A percentile compares a stretch with the other conserved stretches of the same genome.
phyloP scores from a whole-genome alignment of 2,113 vertebrate genomes.

The Poeciliopsis prolifica region DNA sequence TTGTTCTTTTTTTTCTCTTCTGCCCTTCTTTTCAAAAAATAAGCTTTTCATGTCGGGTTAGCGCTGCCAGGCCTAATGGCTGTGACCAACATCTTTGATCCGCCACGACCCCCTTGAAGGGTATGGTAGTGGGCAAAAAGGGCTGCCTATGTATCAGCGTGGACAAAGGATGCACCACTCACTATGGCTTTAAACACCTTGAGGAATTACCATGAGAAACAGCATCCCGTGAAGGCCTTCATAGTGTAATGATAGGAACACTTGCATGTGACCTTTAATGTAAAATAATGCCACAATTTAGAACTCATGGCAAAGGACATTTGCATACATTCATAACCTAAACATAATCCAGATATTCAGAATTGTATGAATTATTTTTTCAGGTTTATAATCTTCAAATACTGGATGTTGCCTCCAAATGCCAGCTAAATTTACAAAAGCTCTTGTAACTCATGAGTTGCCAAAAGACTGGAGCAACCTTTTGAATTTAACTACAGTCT shows the following conservation, averaged over 20 bases:
- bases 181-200: conserved; percentile 77
- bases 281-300: conserved; percentile 33
- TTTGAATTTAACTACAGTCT: not conserved
- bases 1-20: conserved; percentile 78
- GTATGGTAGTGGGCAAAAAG: conserved; percentile 66
- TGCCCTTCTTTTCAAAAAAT: conserved; percentile 82
- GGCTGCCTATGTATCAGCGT: conserved; percentile 67
- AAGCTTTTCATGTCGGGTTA: conserved; percentile 84
- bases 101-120: conserved; percentile 78
- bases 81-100: conserved; percentile 86
- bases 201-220: conserved; percentile 69
- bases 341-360: not conserved
- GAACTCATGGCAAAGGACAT: not conserved
- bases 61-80: conserved; percentile 81
- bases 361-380: no score
- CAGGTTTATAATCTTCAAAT: no score
- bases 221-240: conserved; percentile 44
- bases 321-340: not conserved
- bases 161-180: conserved; percentile 77
- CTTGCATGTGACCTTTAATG: conserved; percentile 48
- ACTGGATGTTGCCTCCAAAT: not conserved
- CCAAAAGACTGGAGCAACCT: not conserved
- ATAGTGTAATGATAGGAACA: conserved; percentile 55
- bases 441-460: not conserved
- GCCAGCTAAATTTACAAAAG: not conserved